phyloP scores from a whole-genome alignment of 1,140 invertebrate species.

The Mercenaria mercenaria region DNA sequence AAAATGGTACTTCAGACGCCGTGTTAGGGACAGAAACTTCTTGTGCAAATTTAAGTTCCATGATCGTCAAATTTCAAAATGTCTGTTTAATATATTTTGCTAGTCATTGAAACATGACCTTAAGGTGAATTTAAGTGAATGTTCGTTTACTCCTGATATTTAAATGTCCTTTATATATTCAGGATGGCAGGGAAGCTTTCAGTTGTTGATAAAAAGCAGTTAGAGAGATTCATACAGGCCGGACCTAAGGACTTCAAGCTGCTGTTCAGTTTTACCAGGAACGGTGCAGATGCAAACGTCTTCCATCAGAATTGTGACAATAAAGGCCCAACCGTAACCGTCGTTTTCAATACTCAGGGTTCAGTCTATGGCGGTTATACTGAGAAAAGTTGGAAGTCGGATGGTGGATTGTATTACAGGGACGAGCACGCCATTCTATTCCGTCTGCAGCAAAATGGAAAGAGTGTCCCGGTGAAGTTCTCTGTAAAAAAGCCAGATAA shows the following conservation, averaged over 20 bases:
- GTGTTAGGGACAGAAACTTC: too few relatives aligned
- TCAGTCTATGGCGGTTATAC: slow-evolving; percentile 71
- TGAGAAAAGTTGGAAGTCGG: slow-evolving; percentile 44
- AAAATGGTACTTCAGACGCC: too few relatives aligned
- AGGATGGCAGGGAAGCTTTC: slow-evolving; percentile 6
- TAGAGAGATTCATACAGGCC: slow-evolving; percentile 37
- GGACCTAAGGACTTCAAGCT: slow-evolving; percentile 51
- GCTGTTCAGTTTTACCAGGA: slow-evolving; percentile 59
- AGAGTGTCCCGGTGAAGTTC: not conserved
- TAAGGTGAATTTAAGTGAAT: too few relatives aligned
- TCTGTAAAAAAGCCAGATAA: not conserved
- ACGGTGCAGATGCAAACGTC: slow-evolving; percentile 48
- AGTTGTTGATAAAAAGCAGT: not conserved
- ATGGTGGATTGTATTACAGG: not conserved
- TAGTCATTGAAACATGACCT: too few relatives aligned
- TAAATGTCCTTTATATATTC: not conserved
- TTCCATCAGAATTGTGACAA: slow-evolving; percentile 69
- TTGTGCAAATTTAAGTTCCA: too few relatives aligned
- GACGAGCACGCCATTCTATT: not conserved
- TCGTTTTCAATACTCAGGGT: slow-evolving; percentile 54
- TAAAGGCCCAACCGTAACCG: slow-evolving; percentile 69
- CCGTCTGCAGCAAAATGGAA: not conserved
- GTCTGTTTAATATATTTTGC: too few relatives aligned
- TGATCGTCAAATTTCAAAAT: too few relatives aligned
- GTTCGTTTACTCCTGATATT: too few relatives aligned